Conservation (phyloP, 2,113 vertebrate genomes). For the Boleophthalmus pectinirostris region DNA sequence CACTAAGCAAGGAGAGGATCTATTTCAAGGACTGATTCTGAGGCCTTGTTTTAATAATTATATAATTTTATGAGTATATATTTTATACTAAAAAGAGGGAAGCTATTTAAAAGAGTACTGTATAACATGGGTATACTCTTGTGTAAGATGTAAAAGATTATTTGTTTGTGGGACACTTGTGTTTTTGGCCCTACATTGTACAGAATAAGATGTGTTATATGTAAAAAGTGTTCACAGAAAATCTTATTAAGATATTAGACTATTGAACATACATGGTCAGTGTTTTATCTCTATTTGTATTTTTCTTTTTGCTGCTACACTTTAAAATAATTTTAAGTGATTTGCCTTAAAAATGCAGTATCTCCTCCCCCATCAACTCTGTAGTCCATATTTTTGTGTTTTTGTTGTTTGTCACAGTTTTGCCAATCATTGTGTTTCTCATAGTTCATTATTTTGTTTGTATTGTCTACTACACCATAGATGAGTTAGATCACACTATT, state of each 20-base stretch:
- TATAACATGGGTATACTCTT: slow-evolving; percentile 83
- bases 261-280: slow-evolving; percentile 81
- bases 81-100: slow-evolving; percentile 85
- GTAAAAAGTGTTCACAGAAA: slow-evolving; percentile 70
- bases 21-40: slow-evolving; percentile 74
- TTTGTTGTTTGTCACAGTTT: slow-evolving; percentile 36
- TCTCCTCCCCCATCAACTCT: slow-evolving; percentile 36
- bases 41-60: slow-evolving; percentile 70
- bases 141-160: slow-evolving; percentile 79
- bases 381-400: slow-evolving; percentile 17
- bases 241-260: slow-evolving; percentile 78
- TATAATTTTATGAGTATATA: slow-evolving; percentile 84
- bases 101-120: slow-evolving; percentile 86
- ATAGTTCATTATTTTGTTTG: slow-evolving; percentile 56
- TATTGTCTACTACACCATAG: slow-evolving; percentile 23
- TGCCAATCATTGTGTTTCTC: slow-evolving; percentile 54
- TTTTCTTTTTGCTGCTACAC: slow-evolving; percentile 80
- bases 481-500: not conserved
- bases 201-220: slow-evolving; percentile 79
- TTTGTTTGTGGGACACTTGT: slow-evolving; percentile 56
- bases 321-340: slow-evolving; percentile 75
- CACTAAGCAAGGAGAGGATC: slow-evolving; percentile 71
- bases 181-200: slow-evolving; percentile 58
- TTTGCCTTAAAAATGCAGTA: slow-evolving; percentile 82
- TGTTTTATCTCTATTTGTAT: slow-evolving; percentile 74